Evolutionary conservation across 2,888 invertebrate species (phyloP).

Genomic region (Drosophila macrospina): DNA sequence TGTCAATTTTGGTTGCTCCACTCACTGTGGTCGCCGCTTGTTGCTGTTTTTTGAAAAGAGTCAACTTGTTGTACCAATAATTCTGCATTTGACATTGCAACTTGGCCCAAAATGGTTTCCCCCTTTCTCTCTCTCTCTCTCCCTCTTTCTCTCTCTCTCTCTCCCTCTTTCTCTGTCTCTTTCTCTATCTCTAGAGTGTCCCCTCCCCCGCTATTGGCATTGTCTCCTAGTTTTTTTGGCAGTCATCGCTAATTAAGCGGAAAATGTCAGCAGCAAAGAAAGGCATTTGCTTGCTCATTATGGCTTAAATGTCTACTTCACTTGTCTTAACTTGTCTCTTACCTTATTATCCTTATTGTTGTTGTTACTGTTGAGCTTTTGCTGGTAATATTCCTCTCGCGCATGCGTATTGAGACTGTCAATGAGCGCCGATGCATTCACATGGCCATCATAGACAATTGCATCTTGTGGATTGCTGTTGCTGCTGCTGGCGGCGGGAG

Average conservation of each 20-base stretch:
- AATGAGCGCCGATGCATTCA: constrained; percentile 85
- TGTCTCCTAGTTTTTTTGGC: constrained; percentile 31
- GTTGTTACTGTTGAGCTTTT: constrained; percentile 66
- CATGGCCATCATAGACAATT: constrained; percentile 84
- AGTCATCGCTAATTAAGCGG: constrained; percentile 64
- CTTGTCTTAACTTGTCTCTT: background rate
- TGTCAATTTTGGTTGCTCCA: constrained; percentile 44
- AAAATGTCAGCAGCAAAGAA: constrained; percentile 45
- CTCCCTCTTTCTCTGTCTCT: background rate
- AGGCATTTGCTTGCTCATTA: constrained; percentile 32
- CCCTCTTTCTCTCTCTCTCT: background rate
- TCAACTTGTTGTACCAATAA: constrained; percentile 78
- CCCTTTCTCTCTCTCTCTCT: background rate
- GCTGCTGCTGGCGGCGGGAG: constrained; percentile 28
- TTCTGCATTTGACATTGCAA: constrained; percentile 79
- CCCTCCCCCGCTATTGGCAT: constrained; percentile 27
- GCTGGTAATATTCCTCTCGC: constrained; percentile 85
- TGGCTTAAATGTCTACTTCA: constrained; percentile 17
- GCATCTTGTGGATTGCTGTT: constrained; percentile 63
- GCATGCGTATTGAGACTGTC: constrained; percentile 85
- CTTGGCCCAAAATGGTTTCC: constrained; percentile 67
- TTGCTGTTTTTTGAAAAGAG: constrained; percentile 57
- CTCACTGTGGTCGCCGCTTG: constrained; percentile 61
- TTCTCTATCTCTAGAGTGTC: background rate
- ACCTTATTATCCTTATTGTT: constrained; percentile 81